These are phyloP conservation scores for Schizotus pectinicornis DNA, from an alignment of 2,888 invertebrate species.

Conservation along the genomic window DNA sequence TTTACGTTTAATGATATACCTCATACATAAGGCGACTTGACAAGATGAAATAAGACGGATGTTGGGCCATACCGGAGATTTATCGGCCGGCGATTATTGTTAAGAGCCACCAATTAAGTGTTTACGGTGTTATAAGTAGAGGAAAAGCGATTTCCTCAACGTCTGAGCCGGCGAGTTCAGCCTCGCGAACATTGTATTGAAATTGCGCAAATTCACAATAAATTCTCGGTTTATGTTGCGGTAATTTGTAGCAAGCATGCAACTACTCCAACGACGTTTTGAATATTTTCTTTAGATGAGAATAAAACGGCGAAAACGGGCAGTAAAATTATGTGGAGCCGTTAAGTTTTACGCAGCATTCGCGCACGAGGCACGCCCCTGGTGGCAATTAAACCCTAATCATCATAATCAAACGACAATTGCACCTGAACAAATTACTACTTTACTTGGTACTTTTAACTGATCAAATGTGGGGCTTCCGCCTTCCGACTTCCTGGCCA, in stretches of 20 bases:
- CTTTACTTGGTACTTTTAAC: too few species aligned
- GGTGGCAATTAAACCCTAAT: too few species aligned
- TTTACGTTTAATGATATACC: conserved; percentile 34
- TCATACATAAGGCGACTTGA: conserved; percentile 28
- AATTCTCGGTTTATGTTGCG: conserved; percentile 12
- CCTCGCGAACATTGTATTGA: background rate
- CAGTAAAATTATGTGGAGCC: too few species aligned
- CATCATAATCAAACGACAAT: too few species aligned
- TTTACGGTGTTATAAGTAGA: conserved; percentile 1
- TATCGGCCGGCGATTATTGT: conserved; percentile 17
- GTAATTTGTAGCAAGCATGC: conserved; percentile 10
- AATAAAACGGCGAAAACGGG: too few species aligned
- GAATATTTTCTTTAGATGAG: too few species aligned
- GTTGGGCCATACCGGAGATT: conserved; percentile 14
- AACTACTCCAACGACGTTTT: too few species aligned
- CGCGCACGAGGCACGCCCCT: too few species aligned
- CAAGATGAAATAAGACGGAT: conserved; percentile 18
- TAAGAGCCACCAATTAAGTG: conserved; percentile 20
- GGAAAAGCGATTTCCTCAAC: background rate
- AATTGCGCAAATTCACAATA: conserved; percentile 11
- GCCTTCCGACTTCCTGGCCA: too few species aligned
- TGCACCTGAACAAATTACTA: too few species aligned
- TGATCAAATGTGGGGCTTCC: too few species aligned
- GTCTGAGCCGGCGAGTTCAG: background rate
- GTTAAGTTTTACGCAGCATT: too few species aligned